Conservation (phyloP, 53 echinoderm and acorn worm genomes). For the Paracentrotus lividus region DNA sequence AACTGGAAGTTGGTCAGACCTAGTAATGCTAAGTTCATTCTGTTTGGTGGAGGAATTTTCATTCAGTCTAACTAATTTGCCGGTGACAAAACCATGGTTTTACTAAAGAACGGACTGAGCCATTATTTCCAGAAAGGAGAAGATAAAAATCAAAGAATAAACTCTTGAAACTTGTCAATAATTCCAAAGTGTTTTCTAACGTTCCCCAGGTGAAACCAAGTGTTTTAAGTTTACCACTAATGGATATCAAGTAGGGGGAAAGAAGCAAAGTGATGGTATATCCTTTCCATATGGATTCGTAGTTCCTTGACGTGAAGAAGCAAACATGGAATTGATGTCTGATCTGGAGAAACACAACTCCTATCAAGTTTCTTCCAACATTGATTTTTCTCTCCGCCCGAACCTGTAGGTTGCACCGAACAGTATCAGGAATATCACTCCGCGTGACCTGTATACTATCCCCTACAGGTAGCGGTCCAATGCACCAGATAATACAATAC, state of each 20-base stretch:
- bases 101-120: too few relatives aligned
- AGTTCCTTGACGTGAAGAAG: slow-evolving; percentile 1
- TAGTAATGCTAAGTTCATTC: too few relatives aligned
- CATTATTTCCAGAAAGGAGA: too few relatives aligned
- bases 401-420: background rate
- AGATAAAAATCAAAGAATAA: too few relatives aligned
- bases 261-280: slow-evolving; percentile 1
- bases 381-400: background rate
- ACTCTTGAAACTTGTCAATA: background rate
- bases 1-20: too few relatives aligned
- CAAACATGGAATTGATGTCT: slow-evolving; percentile 3
- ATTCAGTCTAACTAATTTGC: too few relatives aligned
- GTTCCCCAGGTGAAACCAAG: background rate
- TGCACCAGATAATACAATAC: background rate
- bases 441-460: background rate
- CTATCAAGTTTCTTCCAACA: background rate
- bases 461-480: background rate
- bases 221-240: background rate
- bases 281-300: background rate
- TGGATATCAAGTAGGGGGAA: background rate
- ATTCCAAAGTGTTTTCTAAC: background rate
- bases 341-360: background rate
- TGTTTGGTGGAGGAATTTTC: too few relatives aligned
- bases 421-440: background rate
- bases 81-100: too few relatives aligned